Evolutionary conservation across 2,797 vertebrate genomes (phyloP).

Genomic region (Cirrhinus mrigala): DNA sequence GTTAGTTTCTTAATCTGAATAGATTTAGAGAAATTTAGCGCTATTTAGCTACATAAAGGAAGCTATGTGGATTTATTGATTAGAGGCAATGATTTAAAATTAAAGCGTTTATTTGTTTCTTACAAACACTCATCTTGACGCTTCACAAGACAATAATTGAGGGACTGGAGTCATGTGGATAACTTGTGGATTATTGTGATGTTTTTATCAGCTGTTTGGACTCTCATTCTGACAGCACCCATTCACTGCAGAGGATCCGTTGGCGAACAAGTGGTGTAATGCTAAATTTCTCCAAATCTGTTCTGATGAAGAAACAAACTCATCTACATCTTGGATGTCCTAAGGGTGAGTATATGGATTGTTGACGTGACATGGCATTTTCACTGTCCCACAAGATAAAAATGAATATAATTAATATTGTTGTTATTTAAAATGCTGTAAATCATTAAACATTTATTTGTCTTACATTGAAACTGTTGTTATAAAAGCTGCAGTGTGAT

Average conservation of each 20-base stretch:
- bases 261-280: neutral
- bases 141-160: neutral
- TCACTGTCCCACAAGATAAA: too few species aligned
- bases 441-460: too few species aligned
- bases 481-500: too few species aligned
- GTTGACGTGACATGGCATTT: too few species aligned
- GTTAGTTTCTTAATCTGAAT: too few species aligned
- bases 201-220: neutral
- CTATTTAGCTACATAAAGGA: too few species aligned
- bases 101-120: neutral
- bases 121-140: neutral
- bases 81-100: neutral
- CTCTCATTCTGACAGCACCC: neutral
- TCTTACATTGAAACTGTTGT: too few species aligned
- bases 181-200: neutral
- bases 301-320: neutral
- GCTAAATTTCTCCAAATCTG: neutral
- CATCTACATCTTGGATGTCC: neutral
- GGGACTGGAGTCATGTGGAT: neutral
- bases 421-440: too few species aligned
- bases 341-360: neutral
- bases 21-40: too few species aligned
- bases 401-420: too few species aligned
- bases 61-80: neutral
- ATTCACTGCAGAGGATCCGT: neutral